Evolutionary conservation across 37 sponge, comb jelly and placozoan genomes (phyloP).

Genomic region (Aplysina aerophoba): DNA sequence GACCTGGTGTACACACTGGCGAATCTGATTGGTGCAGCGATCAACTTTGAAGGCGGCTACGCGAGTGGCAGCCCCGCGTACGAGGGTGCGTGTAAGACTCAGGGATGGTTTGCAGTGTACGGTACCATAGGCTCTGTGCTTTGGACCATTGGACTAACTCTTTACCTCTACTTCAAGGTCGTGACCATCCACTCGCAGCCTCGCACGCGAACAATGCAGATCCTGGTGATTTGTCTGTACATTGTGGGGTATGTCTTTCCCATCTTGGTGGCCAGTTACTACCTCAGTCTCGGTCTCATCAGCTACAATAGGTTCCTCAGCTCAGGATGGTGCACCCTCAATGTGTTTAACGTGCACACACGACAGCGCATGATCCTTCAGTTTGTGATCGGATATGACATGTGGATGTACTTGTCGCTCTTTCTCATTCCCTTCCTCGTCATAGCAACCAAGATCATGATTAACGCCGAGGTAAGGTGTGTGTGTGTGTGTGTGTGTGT

Average conservation of each 20-base stretch:
- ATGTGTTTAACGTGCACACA: conserved; percentile 18
- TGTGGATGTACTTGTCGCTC: conserved; percentile 66
- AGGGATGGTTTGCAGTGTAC: conserved; percentile 50
- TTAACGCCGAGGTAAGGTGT: conserved; percentile 1
- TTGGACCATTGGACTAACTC: conserved; percentile 72
- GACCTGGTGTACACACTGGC: conserved; percentile 45
- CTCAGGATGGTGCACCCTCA: conserved; percentile 78
- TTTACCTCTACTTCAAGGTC: conserved; percentile 58
- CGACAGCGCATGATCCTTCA: conserved; percentile 11
- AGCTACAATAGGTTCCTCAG: conserved; percentile 54
- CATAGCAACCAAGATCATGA: conserved; percentile 24
- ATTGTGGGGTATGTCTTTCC: conserved; percentile 15
- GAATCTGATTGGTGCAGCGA: conserved; percentile 51
- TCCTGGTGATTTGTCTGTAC: neutral
- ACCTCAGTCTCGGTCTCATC: conserved; percentile 8
- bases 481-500: too few species aligned
- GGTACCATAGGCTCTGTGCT: conserved; percentile 54
- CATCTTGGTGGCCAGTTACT: neutral
- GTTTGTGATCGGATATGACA: conserved; percentile 50
- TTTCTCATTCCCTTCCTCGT: conserved; percentile 53
- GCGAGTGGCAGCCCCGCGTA: neutral
- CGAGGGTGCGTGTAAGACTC: neutral
- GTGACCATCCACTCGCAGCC: neutral
- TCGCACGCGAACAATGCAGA: neutral
- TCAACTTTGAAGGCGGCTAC: conserved; percentile 19